Percentiles rank a stretch among this genome's conserved stretches.
phyloP scores from a whole-genome alignment of 2,797 vertebrate species.

The Peromyscus melanophrys region DNA sequence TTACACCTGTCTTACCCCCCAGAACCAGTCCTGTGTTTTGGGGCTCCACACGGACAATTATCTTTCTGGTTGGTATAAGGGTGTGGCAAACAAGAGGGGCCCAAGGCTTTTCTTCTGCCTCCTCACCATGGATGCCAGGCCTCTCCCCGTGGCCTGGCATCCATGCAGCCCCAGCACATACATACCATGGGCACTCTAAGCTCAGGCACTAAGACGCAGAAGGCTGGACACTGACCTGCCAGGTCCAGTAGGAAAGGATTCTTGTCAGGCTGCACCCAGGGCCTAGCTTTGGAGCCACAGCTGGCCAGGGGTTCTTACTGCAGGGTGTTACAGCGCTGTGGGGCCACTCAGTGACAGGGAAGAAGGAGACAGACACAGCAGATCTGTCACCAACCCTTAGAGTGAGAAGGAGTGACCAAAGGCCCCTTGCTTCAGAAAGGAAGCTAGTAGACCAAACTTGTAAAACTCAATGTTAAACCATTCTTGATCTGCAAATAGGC shows the following conservation, averaged over 20 bases:
- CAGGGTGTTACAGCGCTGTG: not conserved
- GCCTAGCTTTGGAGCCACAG: not conserved
- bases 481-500: not conserved
- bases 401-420: not conserved
- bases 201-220: not conserved
- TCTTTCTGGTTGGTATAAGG: not conserved
- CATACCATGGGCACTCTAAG: not conserved
- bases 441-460: not conserved
- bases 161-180: not conserved
- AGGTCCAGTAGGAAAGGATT: not conserved
- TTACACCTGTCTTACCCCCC: not conserved
- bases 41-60: not conserved
- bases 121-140: not conserved
- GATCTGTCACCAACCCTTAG: not conserved
- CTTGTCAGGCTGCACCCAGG: not conserved
- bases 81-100: not conserved
- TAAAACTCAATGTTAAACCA: conserved; percentile 34
- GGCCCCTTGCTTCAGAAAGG: not conserved
- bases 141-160: not conserved
- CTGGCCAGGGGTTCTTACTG: not conserved
- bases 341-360: not conserved
- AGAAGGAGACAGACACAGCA: not conserved
- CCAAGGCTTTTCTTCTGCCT: not conserved
- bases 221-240: conserved; percentile 21
- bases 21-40: not conserved